Conservation (phyloP, 2,797 vertebrate genomes). For the Scyliorhinus canicula region DNA sequence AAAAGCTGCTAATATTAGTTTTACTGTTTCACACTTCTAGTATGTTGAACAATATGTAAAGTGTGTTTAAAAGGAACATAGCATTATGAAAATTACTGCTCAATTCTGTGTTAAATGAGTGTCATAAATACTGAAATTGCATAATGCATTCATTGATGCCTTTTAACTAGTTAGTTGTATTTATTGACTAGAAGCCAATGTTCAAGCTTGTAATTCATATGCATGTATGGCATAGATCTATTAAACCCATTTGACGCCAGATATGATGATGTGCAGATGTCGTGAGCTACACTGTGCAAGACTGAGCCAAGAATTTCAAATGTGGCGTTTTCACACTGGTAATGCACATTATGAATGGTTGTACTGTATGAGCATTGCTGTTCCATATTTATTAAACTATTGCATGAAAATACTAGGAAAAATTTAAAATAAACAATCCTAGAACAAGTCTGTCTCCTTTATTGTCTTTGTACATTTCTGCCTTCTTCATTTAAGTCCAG, state of each 20-base stretch:
- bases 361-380: constrained; percentile 63
- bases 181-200: constrained; percentile 61
- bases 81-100: not conserved
- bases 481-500: constrained; percentile 48
- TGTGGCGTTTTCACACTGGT: constrained; percentile 64
- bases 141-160: constrained; percentile 54
- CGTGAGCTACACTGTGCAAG: constrained; percentile 56
- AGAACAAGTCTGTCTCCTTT: constrained; percentile 60
- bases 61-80: not conserved
- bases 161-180: constrained; percentile 64
- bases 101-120: constrained; percentile 1
- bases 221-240: constrained; percentile 60
- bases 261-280: constrained; percentile 71
- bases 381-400: constrained; percentile 66
- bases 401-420: constrained; percentile 70
- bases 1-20: constrained; percentile 28
- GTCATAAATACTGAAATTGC: not conserved
- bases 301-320: constrained; percentile 61
- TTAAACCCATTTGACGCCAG: constrained; percentile 67
- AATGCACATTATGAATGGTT: constrained; percentile 66
- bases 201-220: constrained; percentile 59
- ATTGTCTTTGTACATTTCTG: constrained; percentile 57
- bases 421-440: constrained; percentile 70
- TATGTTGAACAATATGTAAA: constrained; percentile 27
- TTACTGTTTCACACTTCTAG: constrained; percentile 24